These are phyloP conservation scores for Pao palembangensis DNA, from an alignment of 2,113 vertebrate species.

Conservation along the genomic window DNA sequence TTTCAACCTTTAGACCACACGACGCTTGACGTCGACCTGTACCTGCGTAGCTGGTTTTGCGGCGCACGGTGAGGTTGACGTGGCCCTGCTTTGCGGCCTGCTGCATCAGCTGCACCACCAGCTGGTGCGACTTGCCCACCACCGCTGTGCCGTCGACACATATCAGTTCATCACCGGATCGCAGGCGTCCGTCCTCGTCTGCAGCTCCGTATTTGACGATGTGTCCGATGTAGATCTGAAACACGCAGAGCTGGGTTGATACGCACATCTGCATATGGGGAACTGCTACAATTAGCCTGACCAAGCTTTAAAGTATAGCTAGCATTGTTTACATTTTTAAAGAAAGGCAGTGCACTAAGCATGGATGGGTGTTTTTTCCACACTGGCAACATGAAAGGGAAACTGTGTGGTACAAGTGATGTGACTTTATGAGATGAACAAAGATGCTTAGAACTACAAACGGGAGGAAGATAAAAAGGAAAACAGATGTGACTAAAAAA, in stretches of 20 bases:
- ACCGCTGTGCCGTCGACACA: constrained; percentile 96
- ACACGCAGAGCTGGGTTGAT: background rate
- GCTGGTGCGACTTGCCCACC: constrained; percentile 96
- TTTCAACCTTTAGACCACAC: background rate
- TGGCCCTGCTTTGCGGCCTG: constrained; percentile 98
- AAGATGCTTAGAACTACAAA: constrained; percentile 12
- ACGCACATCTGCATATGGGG: background rate
- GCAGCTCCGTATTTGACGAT: constrained; percentile 97
- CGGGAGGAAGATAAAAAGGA: constrained; percentile 10
- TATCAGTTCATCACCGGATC: constrained; percentile 94
- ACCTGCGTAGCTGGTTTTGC: constrained; percentile 91
- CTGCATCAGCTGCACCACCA: constrained; percentile 98
- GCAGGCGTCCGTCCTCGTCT: constrained; percentile 91
- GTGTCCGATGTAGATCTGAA: constrained; percentile 97
- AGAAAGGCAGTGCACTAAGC: constrained; percentile 5
- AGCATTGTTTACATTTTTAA: background rate
- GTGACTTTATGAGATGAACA: constrained; percentile 20
- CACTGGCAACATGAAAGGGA: constrained; percentile 46
- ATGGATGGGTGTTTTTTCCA: constrained; percentile 7
- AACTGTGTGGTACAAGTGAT: constrained; percentile 14
- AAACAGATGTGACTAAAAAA: constrained; percentile 1
- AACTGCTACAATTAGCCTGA: background rate
- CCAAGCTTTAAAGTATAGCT: too few species aligned
- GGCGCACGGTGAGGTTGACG: constrained; percentile 94
- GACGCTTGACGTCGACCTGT: background rate